A percentile compares a stretch with the other conserved stretches of the same genome.
phyloP scores from a whole-genome alignment of 2,888 invertebrate genomes.

The Aproaerema taeniolella region DNA sequence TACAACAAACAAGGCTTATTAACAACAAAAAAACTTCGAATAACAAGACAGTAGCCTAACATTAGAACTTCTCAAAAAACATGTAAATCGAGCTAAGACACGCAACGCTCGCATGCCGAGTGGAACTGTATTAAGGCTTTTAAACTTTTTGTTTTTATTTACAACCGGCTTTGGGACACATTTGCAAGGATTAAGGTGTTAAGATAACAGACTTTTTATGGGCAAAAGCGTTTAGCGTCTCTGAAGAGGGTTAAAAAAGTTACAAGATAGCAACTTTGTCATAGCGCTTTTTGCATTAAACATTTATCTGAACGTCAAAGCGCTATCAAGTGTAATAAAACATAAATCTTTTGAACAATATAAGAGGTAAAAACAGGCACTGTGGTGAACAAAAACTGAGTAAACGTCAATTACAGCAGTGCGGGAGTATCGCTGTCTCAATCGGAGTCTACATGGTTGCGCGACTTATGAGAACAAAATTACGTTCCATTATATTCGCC shows the following conservation, averaged over 20 bases:
- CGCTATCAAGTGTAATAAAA: slow-evolving; percentile 22
- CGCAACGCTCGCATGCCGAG: slow-evolving; percentile 48
- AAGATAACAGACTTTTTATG: slow-evolving; percentile 10
- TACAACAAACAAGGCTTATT: slow-evolving; percentile 31
- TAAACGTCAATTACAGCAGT: slow-evolving; percentile 61
- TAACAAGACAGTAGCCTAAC: slow-evolving; percentile 64
- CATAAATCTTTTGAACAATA: slow-evolving; percentile 26
- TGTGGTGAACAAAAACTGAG: slow-evolving; percentile 19
- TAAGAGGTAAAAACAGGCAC: slow-evolving; percentile 19
- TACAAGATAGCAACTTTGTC: background rate
- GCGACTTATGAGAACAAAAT: slow-evolving; percentile 70
- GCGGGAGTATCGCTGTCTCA: slow-evolving; percentile 59
- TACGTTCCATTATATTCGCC: slow-evolving; percentile 67
- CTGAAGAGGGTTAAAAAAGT: no score
- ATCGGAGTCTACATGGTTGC: slow-evolving; percentile 52
- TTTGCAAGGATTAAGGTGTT: slow-evolving; percentile 8
- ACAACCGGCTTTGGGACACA: slow-evolving; percentile 12
- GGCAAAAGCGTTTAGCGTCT: slow-evolving; percentile 3
- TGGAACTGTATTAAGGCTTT: slow-evolving; percentile 15
- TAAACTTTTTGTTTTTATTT: slow-evolving; percentile 16
- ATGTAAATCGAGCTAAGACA: slow-evolving; percentile 63
- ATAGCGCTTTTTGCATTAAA: slow-evolving; percentile 3
- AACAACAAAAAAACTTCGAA: slow-evolving; percentile 42
- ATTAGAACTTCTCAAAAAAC: slow-evolving; percentile 53
- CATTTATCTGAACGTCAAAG: background rate